A percentile compares a stretch with the other conserved stretches of the same genome.
Evolutionary conservation across 2,888 invertebrate species (phyloP).

Genomic region (Xiphydria camelus): DNA sequence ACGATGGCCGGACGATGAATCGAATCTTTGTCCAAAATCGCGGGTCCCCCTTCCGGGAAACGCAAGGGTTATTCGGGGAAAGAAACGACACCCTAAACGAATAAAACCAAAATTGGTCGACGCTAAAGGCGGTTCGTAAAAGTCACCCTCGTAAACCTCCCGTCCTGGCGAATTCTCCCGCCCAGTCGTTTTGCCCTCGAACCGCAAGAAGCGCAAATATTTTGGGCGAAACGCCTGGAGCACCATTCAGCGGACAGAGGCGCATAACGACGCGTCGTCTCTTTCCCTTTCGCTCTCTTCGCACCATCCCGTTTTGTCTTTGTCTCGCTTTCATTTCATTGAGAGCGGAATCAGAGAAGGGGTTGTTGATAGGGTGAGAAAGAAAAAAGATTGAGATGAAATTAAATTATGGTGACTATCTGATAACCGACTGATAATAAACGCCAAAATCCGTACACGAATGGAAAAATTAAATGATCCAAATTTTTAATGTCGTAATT

Average conservation of each 20-base stretch:
- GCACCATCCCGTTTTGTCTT: too few relatives aligned
- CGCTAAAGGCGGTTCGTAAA: slow-evolving; percentile 18
- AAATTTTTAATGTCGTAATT: too few relatives aligned
- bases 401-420: too few relatives aligned
- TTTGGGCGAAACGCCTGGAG: slow-evolving; percentile 1
- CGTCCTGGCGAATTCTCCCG: slow-evolving; percentile 5
- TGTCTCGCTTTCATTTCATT: too few relatives aligned
- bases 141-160: slow-evolving; percentile 26
- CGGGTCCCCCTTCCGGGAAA: slow-evolving; percentile 28
- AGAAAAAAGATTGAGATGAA: too few relatives aligned
- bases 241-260: not conserved
- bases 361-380: too few relatives aligned
- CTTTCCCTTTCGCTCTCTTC: too few relatives aligned
- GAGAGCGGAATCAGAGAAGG: too few relatives aligned
- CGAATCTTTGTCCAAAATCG: slow-evolving; percentile 30
- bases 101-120: slow-evolving; percentile 34
- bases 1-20: slow-evolving; percentile 2
- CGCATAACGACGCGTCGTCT: not conserved
- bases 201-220: slow-evolving; percentile 3
- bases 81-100: slow-evolving; percentile 31
- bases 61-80: slow-evolving; percentile 41
- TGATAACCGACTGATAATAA: too few relatives aligned
- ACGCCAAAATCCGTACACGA: too few relatives aligned
- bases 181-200: slow-evolving; percentile 1
- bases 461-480: too few relatives aligned